A percentile compares a stretch with the other conserved stretches of the same genome.
Conservation (phyloP, 2,797 vertebrate genomes). For the Cryptoblepharus egeriae region DNA sequence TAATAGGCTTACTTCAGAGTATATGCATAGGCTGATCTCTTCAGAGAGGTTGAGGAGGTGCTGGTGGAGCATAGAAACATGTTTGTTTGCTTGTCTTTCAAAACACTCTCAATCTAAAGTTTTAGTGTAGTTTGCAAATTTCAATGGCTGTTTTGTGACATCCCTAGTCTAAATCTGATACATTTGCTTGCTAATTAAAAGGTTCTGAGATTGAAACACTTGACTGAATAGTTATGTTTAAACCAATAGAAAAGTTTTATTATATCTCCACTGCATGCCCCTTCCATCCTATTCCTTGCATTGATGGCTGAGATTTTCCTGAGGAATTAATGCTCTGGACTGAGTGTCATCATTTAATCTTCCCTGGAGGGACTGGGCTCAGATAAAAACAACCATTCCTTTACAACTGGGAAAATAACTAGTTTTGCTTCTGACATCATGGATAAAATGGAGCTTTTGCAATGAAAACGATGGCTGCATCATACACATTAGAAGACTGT, state of each 20-base stretch:
- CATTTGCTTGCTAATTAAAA: not conserved
- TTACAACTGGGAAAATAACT: too few relatives aligned
- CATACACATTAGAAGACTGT: too few relatives aligned
- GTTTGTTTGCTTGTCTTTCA: too few relatives aligned
- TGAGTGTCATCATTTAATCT: not conserved
- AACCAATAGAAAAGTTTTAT: too few relatives aligned
- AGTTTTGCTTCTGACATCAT: not conserved
- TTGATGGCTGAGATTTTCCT: not conserved
- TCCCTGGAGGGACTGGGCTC: not conserved
- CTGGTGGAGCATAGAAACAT: too few relatives aligned
- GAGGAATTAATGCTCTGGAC: not conserved
- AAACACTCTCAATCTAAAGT: too few relatives aligned
- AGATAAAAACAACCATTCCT: not conserved
- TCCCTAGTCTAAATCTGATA: not conserved
- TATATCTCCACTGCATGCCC: not conserved
- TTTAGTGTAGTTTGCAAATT: not conserved
- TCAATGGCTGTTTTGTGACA: not conserved
- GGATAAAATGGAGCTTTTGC: not conserved
- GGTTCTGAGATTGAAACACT: not conserved
- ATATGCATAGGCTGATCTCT: too few relatives aligned
- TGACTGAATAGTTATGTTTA: not conserved
- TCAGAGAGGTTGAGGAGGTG: too few relatives aligned
- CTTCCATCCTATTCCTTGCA: not conserved
- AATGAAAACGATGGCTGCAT: not conserved
- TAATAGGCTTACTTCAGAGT: too few relatives aligned